These are phyloP conservation scores for Rhinolophus ferrumequinum DNA, from an alignment of 2,113 vertebrate genomes.

Conservation along the genomic window DNA sequence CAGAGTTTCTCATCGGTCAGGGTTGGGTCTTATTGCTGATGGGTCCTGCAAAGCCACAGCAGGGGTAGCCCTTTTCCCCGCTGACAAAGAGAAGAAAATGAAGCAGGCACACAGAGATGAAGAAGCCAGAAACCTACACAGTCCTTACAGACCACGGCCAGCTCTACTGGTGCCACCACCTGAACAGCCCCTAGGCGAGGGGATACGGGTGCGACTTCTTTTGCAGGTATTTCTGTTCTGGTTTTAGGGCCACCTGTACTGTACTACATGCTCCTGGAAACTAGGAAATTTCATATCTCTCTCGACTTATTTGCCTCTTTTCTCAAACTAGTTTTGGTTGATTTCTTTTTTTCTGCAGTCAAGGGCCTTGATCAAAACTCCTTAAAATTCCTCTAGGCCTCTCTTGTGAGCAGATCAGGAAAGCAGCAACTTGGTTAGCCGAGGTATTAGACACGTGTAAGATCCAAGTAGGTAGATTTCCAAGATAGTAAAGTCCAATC, in stretches of 20 bases:
- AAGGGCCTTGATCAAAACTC: neutral
- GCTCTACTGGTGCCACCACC: rapidly evolving
- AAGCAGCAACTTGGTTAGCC: neutral
- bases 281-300: neutral
- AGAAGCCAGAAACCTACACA: neutral
- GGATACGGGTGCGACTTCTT: neutral
- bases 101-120: neutral
- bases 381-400: neutral
- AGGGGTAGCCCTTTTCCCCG: neutral
- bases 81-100: neutral
- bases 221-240: neutral
- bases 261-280: neutral
- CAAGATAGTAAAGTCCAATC: neutral
- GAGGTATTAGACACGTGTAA: neutral
- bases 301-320: neutral
- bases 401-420: neutral
- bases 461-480: neutral
- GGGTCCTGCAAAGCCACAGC: neutral
- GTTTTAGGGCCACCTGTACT: neutral
- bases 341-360: neutral
- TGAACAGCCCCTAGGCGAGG: rapidly evolving
- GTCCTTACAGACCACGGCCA: rapidly evolving
- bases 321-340: neutral
- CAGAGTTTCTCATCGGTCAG: neutral
- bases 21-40: neutral